Conservation (phyloP, 2,888 invertebrate genomes). For the Ectemnius continuus region DNA sequence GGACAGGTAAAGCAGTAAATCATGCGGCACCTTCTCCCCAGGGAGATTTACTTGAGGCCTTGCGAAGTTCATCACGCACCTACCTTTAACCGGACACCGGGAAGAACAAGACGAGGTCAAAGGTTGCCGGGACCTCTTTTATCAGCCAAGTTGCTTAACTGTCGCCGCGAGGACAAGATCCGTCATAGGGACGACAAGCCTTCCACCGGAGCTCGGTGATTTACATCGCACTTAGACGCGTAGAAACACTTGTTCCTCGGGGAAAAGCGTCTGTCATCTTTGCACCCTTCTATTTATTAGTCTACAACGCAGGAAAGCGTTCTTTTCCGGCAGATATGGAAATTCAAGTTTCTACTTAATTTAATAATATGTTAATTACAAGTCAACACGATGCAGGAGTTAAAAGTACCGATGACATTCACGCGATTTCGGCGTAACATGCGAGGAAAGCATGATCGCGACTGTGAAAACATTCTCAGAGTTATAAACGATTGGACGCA, state of each 20-base stretch:
- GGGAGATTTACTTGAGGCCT: constrained; percentile 12
- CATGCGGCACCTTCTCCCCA: constrained; percentile 20
- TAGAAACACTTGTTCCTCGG: too few relatives aligned
- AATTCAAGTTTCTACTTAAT: too few relatives aligned
- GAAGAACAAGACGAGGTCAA: neutral
- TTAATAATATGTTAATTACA: too few relatives aligned
- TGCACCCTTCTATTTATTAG: too few relatives aligned
- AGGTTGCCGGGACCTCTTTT: constrained; percentile 14
- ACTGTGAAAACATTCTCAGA: constrained; percentile 33
- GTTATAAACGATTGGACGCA: constrained; percentile 47
- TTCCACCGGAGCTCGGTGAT: constrained; percentile 31
- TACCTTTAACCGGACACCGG: neutral
- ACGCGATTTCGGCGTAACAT: constrained; percentile 26
- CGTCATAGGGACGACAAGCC: too few relatives aligned
- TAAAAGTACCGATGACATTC: constrained; percentile 11
- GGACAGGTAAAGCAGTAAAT: constrained; percentile 51
- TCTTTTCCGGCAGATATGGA: too few relatives aligned
- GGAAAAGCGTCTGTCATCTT: too few relatives aligned
- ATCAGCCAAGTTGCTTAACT: constrained; percentile 5
- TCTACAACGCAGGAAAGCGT: too few relatives aligned
- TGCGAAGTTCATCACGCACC: constrained; percentile 22
- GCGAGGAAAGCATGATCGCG: constrained; percentile 1
- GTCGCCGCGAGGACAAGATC: neutral
- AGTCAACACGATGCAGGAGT: too few relatives aligned
- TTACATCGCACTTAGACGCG: constrained; percentile 38